Base-by-base conservation (phyloP, 2,113 vertebrate genomes). In the Thamnaconus septentrionalis region DNA sequence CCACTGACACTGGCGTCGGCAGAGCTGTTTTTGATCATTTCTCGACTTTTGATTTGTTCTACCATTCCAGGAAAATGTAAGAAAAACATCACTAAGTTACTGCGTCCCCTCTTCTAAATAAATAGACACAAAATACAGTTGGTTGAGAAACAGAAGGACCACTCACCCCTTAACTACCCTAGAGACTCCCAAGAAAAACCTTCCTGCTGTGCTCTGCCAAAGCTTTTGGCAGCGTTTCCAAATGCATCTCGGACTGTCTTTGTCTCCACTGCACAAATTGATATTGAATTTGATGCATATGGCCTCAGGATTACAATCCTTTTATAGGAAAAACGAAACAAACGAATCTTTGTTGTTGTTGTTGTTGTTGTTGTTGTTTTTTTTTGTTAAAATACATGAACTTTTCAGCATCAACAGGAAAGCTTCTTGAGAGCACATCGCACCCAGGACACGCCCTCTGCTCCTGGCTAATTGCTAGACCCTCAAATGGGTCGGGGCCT, bases 11-110 rank as follows among this genome's bases (percentile, higher is more conserved):
- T 87, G 88, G 81, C 70, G 84, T 85, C 88, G 61, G 81, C 81
- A 69, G 85, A 76, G 78, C 81, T 78, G 81, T 90, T 90, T 48
- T 91, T 91, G 83, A 88, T 91, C 84, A 72, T 88, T 88, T 50
- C 85, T 86, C 70, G 82, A 85, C 82, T 77, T 31, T 87, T 83
- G 81, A 86, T 85, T 92, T 91, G 82, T 90, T 91, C 90, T 92
- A 93, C 92, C 91, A 90, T 93, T 90, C 81, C 91, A 93, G 91
- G 92, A 93, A 93, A 91, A 91, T 93, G 92, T 93, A 93, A 94
- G 93, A 93, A 91, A 92, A 93, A 92, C 89, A 90, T 92, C 92
- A 91, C 92, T 93, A 94, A 92, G 89, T 90, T 92, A 91, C 91
- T 90, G 91, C 90, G 85, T 92, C 91, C 89, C 92, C 88, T 92